Percentiles rank a stretch among this genome's conserved stretches.
Evolutionary conservation across 2,888 invertebrate genomes (phyloP).

Genomic region (Erebia epiphron): DNA sequence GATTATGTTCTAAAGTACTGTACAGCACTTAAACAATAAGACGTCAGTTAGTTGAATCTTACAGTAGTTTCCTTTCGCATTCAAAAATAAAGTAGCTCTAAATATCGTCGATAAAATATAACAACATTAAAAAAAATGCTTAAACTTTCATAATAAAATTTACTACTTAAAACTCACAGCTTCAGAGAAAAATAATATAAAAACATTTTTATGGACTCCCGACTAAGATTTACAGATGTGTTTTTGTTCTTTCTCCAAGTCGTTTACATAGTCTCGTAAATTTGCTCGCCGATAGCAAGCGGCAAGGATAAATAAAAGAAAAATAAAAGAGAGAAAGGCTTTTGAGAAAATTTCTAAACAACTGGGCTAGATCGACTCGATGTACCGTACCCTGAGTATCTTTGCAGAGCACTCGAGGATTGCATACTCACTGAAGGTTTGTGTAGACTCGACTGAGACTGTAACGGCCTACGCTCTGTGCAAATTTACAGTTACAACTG

Average conservation of each 20-base stretch:
- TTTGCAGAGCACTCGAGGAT: conserved; percentile 33
- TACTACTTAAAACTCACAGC: not conserved
- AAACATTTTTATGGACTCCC: conserved; percentile 15
- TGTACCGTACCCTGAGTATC: conserved; percentile 29
- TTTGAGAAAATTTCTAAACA: conserved; percentile 33
- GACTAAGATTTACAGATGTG: conserved; percentile 17
- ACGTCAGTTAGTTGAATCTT: too few species aligned
- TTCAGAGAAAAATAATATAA: conserved; percentile 9
- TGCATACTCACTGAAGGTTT: conserved; percentile 26
- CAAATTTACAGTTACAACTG: not conserved
- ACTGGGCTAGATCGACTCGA: conserved; percentile 22
- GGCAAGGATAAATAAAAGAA: conserved; percentile 28
- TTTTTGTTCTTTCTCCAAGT: conserved; percentile 22
- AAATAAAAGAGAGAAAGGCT: conserved; percentile 24
- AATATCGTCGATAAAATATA: not conserved
- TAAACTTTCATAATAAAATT: conserved; percentile 8
- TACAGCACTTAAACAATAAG: too few species aligned
- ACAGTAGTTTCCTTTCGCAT: not conserved
- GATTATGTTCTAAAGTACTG: too few species aligned
- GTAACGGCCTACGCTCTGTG: conserved; percentile 5
- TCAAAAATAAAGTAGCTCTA: not conserved
- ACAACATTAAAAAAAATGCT: not conserved
- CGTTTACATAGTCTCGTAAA: conserved; percentile 29
- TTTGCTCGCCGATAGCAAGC: conserved; percentile 24
- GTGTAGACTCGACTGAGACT: conserved; percentile 8